phyloP scores from a whole-genome alignment of 2,797 vertebrate species.

The Eulemur rubriventer region DNA sequence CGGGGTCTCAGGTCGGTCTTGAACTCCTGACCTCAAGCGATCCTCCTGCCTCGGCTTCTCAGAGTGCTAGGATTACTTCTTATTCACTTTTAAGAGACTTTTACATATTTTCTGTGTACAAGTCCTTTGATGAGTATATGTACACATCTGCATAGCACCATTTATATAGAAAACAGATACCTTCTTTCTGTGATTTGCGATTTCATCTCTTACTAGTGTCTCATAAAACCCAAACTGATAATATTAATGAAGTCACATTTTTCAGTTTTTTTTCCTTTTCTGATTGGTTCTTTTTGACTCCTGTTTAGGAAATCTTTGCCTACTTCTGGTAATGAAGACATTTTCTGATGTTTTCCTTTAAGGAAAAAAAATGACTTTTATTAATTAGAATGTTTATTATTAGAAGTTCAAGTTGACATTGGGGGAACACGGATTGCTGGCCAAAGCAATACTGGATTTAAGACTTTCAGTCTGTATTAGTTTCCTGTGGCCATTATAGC shows the following conservation, averaged over 20 bases:
- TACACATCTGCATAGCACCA: rapidly evolving
- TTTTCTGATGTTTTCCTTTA: neutral
- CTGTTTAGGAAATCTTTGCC: neutral
- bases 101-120: neutral
- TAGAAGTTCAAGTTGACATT: neutral
- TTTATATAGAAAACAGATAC: neutral
- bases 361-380: neutral
- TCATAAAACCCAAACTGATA: neutral
- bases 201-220: neutral
- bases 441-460: neutral
- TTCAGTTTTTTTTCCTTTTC: neutral
- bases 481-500: neutral
- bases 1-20: too few species aligned
- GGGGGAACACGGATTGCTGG: neutral
- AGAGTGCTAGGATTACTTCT: neutral
- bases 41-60: too few species aligned
- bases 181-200: neutral
- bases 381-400: neutral
- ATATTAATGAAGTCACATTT: neutral
- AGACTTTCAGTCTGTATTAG: neutral
- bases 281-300: neutral
- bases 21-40: too few species aligned
- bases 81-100: neutral
- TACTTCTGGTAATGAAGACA: neutral
- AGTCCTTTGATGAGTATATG: neutral